Conservation (phyloP, 2,797 vertebrate genomes). For the Synaphobranchus kaupii region DNA sequence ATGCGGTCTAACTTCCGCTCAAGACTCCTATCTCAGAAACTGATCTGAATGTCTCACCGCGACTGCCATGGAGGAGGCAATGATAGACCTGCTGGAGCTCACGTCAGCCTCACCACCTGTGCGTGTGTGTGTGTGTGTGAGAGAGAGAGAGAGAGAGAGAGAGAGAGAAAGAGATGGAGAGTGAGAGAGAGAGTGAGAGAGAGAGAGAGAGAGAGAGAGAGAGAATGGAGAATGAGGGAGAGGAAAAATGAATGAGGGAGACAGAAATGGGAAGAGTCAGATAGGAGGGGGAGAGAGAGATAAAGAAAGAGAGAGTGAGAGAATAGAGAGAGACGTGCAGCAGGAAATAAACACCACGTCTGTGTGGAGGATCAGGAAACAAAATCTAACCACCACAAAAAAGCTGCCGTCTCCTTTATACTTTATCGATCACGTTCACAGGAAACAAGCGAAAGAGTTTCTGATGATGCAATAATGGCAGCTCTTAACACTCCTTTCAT, state of each 20-base stretch:
- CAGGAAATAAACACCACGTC: neutral
- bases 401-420: neutral
- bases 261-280: slow-evolving; percentile 7
- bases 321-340: neutral
- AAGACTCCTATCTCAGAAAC: no score
- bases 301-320: slow-evolving; percentile 22
- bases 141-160: neutral
- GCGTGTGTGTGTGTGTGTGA: neutral
- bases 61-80: no score
- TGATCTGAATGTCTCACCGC: no score
- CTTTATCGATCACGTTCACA: neutral
- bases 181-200: slow-evolving; percentile 14
- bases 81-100: no score
- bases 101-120: no score
- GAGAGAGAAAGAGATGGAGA: neutral
- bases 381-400: neutral
- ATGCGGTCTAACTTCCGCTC: no score
- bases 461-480: neutral
- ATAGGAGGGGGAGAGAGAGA: slow-evolving; percentile 3
- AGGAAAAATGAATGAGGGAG: neutral
- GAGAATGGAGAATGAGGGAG: no score
- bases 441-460: no score
- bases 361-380: neutral
- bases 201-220: neutral
- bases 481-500: neutral